A percentile compares a stretch with the other conserved stretches of the same genome.
Evolutionary conservation across 2,113 vertebrate genomes (phyloP).

Genomic region (Tringa solitaria): DNA sequence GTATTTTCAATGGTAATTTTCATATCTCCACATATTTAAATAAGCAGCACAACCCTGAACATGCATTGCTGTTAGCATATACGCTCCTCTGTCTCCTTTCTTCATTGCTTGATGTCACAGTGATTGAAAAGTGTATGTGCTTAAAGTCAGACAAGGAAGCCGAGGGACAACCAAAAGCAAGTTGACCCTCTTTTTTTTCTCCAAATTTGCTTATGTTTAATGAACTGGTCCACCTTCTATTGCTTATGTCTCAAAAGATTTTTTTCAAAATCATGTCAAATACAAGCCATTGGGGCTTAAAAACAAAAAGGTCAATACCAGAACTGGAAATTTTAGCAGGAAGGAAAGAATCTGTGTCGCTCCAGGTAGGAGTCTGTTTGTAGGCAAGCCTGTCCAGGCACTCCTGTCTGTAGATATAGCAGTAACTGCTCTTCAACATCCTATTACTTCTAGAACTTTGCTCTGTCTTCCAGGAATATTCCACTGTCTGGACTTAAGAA

Average conservation of each 20-base stretch:
- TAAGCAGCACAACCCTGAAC: neutral
- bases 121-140: neutral
- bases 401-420: neutral
- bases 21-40: neutral
- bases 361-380: neutral
- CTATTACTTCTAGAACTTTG: neutral
- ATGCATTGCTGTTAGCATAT: neutral
- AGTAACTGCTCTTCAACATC: neutral
- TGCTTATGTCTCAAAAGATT: neutral
- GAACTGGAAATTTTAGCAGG: neutral
- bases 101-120: neutral
- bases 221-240: neutral
- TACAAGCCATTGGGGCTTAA: neutral
- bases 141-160: neutral
- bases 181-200: neutral
- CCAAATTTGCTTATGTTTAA: neutral
- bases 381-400: neutral
- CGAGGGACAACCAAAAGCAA: neutral
- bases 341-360: neutral
- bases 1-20: neutral
- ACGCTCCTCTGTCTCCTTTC: neutral
- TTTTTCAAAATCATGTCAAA: neutral
- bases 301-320: neutral
- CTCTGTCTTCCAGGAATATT: neutral
- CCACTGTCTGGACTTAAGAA: neutral